Evolutionary conservation across 2,113 vertebrate species (phyloP), one percentile per base, ranked within the genome.

Genomic region (Chaetura pelagica): DNA sequence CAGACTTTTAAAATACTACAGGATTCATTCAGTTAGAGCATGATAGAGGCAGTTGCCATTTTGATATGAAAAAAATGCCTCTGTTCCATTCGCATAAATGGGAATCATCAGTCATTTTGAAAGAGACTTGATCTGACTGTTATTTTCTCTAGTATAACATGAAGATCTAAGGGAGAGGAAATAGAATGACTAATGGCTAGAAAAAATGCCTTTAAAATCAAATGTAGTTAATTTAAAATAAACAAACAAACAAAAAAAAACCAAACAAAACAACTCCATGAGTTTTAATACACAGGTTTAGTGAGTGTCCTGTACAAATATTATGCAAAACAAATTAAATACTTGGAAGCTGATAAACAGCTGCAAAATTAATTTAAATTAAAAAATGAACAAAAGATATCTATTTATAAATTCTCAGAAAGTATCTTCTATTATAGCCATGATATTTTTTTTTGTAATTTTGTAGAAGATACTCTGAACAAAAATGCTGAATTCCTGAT

Each of bases 41-140:
- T 75, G 83, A 46, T 1, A 86, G 78, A 86, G 64, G 27, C 51
- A 83, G 91, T 61, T 94, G 92, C 94, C 86, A 67, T 87, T 88
- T 94, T 94, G 95, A 87, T 89, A 95, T 91, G 80, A 91, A 72
- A 69, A 89, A 91, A 95, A 66, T 84, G 61, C 80, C 32, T 90
- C 83, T 93, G 73, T 88, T 94, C 75, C 64, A 48, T 73, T 94
- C 90, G 58, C 46, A 49, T 71, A 89, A 92, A 94, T 75, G 57
- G 76, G 64, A 86, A 76, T 86, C 72, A 71, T 93, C 87, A 78
- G 80, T 94, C 94, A 94, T 91, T 91, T 75, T 95, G 83, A 95
- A 80, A 88, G 64, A 93, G 86, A 94, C 84, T 73, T 81, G 64
- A 78, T 40, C 57, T 89, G 90, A 77, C 90, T 79, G 30, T 87